phyloP scores from a whole-genome alignment of 2,888 invertebrate species.

The Luperina nickerlii region DNA sequence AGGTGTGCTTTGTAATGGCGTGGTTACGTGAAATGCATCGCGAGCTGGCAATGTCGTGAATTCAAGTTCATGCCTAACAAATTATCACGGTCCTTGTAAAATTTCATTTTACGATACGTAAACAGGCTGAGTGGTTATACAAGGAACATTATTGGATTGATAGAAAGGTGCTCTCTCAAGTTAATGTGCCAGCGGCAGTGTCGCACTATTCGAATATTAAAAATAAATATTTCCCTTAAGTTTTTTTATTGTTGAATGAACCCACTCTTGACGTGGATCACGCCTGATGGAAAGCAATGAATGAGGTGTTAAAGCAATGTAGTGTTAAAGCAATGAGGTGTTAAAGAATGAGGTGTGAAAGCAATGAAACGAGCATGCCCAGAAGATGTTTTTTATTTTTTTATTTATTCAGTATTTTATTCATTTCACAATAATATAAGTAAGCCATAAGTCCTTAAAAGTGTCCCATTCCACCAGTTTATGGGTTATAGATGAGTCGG shows the following conservation, averaged over 20 bases:
- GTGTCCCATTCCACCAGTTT: too few species aligned
- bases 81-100: not conserved
- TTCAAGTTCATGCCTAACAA: constrained; percentile 20
- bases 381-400: not conserved
- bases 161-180: not conserved
- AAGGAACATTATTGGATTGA: not conserved
- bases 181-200: not conserved
- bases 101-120: not conserved
- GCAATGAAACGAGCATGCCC: not conserved
- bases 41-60: constrained; percentile 34
- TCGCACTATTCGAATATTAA: not conserved
- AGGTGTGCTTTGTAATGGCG: constrained; percentile 31
- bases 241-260: too few species aligned
- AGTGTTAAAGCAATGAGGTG: not conserved
- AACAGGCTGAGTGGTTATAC: not conserved
- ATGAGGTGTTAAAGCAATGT: too few species aligned
- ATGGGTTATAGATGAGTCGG: not conserved
- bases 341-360: too few species aligned
- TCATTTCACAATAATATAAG: too few species aligned
- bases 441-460: not conserved
- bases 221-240: not conserved
- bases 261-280: too few species aligned
- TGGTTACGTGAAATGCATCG: constrained; percentile 33
- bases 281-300: not conserved
- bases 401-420: not conserved